A percentile compares a stretch with the other conserved stretches of the same genome.
phyloP scores from a whole-genome alignment of 2,888 invertebrate genomes.

The Lymantria dispar region DNA sequence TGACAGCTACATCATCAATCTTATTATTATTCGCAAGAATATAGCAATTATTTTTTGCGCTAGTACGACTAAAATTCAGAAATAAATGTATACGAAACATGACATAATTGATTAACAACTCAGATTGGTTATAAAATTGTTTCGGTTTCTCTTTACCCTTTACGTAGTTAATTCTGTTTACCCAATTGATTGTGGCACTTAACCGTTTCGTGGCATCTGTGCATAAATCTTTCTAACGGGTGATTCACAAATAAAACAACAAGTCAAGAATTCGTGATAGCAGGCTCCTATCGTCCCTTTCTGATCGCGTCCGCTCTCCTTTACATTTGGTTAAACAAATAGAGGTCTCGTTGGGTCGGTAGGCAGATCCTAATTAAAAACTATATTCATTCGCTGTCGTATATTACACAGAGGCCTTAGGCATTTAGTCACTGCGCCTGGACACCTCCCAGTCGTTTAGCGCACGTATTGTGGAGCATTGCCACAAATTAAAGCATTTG shows the following conservation, averaged over 20 bases:
- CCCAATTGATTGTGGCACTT: conserved; percentile 43
- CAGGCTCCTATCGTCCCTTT: conserved; percentile 51
- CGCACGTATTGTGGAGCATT: conserved; percentile 46
- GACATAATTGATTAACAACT: too few species aligned
- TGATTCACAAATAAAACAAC: conserved; percentile 63
- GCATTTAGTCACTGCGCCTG: conserved; percentile 62
- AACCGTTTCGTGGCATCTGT: conserved; percentile 51
- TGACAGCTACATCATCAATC: too few species aligned
- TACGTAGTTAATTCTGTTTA: conserved; percentile 10
- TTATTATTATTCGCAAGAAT: too few species aligned
- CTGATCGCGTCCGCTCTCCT: conserved; percentile 55
- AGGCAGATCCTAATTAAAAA: conserved; percentile 76
- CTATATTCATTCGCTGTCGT: conserved; percentile 66
- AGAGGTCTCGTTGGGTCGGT: conserved; percentile 62
- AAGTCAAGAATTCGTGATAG: conserved; percentile 57
- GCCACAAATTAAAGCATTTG: conserved; percentile 13
- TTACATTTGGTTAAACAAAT: conserved; percentile 72
- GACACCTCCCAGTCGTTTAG: conserved; percentile 66
- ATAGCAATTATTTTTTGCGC: too few species aligned
- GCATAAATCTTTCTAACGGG: conserved; percentile 69
- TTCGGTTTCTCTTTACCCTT: conserved; percentile 8
- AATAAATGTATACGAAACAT: too few species aligned
- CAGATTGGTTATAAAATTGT: too few species aligned
- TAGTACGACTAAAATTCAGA: too few species aligned
- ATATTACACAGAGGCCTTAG: conserved; percentile 64